Conservation (phyloP, 2,888 invertebrate genomes). For the Hofmannophila pseudospretella region DNA sequence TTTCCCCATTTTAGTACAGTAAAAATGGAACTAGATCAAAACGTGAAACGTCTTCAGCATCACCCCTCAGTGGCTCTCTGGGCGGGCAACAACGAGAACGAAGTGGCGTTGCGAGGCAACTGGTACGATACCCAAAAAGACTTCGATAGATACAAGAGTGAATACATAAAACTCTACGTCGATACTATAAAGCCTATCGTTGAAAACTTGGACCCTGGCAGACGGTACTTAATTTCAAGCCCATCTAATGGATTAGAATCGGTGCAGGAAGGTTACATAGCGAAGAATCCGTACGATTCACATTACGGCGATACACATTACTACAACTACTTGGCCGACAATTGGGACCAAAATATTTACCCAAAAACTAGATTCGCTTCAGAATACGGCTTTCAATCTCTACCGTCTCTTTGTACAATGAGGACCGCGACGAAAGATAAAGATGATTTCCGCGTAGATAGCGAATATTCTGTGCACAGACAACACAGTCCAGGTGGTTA, state of each 20-base stretch:
- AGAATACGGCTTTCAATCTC: conserved; percentile 96
- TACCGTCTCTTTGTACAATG: conserved; percentile 86
- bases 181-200: conserved; percentile 84
- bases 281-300: conserved; percentile 85
- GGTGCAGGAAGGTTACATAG: conserved; percentile 86
- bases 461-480: conserved; percentile 84
- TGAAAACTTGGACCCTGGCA: conserved; percentile 76
- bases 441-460: conserved; percentile 71
- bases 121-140: conserved; percentile 83
- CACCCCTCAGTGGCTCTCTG: conserved; percentile 93
- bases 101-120: conserved; percentile 88
- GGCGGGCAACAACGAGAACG: conserved; percentile 99
- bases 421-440: conserved; percentile 72
- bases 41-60: conserved; percentile 87
- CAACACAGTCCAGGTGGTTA: conserved; percentile 92
- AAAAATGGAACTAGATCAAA: conserved; percentile 85
- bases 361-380: conserved; percentile 93
- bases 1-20: conserved; percentile 84
- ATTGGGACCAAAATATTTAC: conserved; percentile 88
- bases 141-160: conserved; percentile 79
- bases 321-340: conserved; percentile 90
- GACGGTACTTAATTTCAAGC: conserved; percentile 90
- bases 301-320: conserved; percentile 95
- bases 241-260: conserved; percentile 91
- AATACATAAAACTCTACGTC: conserved; percentile 91